Evolutionary conservation across 2,113 vertebrate genomes (phyloP), one percentile per base, ranked within the genome.

Genomic region (Benitochromis conjunctus): DNA sequence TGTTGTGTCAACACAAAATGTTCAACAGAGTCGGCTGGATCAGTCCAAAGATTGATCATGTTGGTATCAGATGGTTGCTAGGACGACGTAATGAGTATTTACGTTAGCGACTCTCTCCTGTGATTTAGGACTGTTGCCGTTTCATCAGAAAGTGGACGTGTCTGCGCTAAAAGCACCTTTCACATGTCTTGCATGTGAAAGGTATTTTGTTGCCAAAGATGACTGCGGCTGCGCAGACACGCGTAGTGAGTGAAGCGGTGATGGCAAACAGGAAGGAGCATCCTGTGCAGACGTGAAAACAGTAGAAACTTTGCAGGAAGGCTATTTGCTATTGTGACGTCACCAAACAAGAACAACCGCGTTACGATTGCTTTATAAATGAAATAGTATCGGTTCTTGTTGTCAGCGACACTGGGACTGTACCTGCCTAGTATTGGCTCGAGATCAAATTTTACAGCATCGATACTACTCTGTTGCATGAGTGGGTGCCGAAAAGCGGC

Each of bases 11-110:
- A 71, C 13, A 43, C 38, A 71, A 38, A 38, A 10, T 6, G 21
- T 71, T 46, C 16, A 14, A 21, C 58, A 2, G 58, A 13, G 6
- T 3, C 3, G 12, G 36, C 9, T n/a, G 34, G 6, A 21, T 66
- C 62, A 3, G 4, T 43, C 64, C 64, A 46, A 10, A 46, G 2
- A 18, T 26, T 71, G 41, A 26, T 0, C 0, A 46, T 71, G 38
- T 3, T 43, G n/a, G n/a, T 16, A 43, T 69, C 38, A 1, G 21
- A 43, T 69, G 10, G n/a, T 24, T 46, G 12, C 62, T 41, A 38
- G 19, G n/a, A 69, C 26, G 43, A 26, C 24, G 2, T 12, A 0
- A 43, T 69, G n/a, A 7, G 38, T 43, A 43, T 46, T 71, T 71
- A 9, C 2, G 16, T 71, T 0, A 16, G 13, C 1, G 5, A 6